Evolutionary conservation across 2,113 vertebrate species (phyloP).

Genomic region (Cariama cristata): DNA sequence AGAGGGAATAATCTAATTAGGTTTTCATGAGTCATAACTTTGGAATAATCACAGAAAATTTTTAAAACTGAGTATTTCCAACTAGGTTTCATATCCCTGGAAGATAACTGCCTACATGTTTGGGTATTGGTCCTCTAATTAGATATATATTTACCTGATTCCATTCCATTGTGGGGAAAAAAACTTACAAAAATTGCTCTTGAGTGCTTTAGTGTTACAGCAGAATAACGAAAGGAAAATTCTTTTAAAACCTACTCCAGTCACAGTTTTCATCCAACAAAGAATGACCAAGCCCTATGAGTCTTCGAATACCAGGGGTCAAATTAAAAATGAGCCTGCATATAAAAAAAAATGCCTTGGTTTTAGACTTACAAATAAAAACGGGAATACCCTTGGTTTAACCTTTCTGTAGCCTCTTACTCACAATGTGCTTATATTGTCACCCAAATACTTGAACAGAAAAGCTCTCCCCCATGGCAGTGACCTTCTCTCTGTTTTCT

Average conservation of each 20-base stretch:
- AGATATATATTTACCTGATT: neutral
- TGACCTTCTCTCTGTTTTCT: neutral
- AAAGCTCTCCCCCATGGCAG: neutral
- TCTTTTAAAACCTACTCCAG: neutral
- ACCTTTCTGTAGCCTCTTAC: neutral
- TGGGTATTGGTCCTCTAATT: neutral
- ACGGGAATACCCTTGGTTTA: neutral
- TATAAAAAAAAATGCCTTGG: neutral
- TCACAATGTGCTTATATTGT: neutral
- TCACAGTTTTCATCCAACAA: neutral
- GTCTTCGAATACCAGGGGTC: neutral
- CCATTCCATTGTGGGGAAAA: neutral
- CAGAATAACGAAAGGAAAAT: neutral
- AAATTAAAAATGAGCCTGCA: neutral
- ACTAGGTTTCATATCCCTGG: neutral
- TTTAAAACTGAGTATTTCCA: neutral
- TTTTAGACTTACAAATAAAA: neutral
- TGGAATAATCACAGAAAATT: neutral
- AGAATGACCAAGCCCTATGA: neutral
- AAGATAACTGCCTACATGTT: neutral
- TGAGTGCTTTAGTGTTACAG: neutral
- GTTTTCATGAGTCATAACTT: neutral
- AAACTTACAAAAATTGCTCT: neutral
- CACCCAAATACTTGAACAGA: neutral
- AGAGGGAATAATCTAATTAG: slow-evolving; percentile 25